Evolutionary conservation across 2,888 invertebrate genomes (phyloP).

Genomic region (Leptinotarsa haldemani): DNA sequence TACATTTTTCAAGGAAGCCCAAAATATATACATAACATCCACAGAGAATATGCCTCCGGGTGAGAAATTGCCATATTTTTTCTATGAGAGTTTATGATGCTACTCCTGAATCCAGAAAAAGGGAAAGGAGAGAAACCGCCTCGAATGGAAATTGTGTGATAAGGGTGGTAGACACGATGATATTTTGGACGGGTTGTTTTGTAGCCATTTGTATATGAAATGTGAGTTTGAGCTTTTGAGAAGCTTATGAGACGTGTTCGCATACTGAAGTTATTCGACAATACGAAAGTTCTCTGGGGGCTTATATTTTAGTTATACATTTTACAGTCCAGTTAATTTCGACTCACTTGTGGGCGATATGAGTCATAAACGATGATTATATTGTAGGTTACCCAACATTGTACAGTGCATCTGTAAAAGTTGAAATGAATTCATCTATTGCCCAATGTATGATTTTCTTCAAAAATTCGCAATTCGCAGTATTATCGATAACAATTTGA

Average conservation of each 20-base stretch:
- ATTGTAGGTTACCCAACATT: no score
- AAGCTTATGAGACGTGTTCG: background rate
- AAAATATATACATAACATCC: conserved; percentile 6
- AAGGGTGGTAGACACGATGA: conserved; percentile 3
- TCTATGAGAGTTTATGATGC: conserved; percentile 1
- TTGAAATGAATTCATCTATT: no score
- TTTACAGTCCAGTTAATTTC: background rate
- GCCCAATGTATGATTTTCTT: no score
- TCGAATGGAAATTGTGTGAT: conserved; percentile 8
- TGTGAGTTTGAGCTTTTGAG: background rate
- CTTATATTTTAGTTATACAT: background rate
- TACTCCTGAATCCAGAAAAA: background rate
- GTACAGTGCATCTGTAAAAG: no score
- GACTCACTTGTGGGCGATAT: background rate
- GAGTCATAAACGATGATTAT: background rate
- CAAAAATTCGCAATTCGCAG: no score
- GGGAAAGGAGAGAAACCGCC: conserved; percentile 9
- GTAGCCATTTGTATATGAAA: conserved; percentile 1
- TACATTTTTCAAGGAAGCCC: background rate
- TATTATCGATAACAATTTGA: no score
- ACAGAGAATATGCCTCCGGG: conserved; percentile 4
- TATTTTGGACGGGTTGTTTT: background rate
- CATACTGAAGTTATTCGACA: background rate
- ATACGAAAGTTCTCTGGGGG: background rate
- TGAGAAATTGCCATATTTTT: conserved; percentile 14